Base-by-base conservation (phyloP, 2,113 vertebrate species). In the Nymphicus hollandicus region DNA sequence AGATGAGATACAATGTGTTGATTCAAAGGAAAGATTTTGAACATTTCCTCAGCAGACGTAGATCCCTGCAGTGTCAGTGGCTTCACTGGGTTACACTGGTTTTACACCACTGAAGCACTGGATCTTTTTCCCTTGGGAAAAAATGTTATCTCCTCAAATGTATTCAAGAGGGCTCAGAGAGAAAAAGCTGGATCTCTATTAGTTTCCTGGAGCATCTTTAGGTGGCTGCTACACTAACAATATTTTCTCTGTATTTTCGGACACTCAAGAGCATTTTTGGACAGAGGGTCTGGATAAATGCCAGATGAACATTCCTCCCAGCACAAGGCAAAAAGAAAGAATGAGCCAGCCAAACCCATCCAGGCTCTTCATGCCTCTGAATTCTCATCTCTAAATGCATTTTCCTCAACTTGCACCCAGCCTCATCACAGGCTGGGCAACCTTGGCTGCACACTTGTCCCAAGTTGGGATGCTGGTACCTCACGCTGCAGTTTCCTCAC, bases 401-500 rank as follows among this genome's bases (percentile, higher is more conserved):
- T 70, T 29, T 79, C 47, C 46, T 33, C 8, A 27, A 2, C 35
- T 64, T 58, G 66, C 44, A 55, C 27, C 20, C 64, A 39, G 2
- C 10, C 11, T 71, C 37, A 39, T 14, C 4, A 0, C 31, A 60
- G 64, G 11, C 37, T 41, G 52, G 37, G 35, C 60, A 56, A 6
- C 25, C 19, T n/a, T 39, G 41, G 50, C 20, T 5, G 0, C 19
- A 6, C 37, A 18, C 13, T 31, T 8, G 0, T 37, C 50, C 35
- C 14, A 33, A 7, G 41, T 0, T 43, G 55, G 50, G 69, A 25
- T 35, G 69, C 41, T 78, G 58, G 74, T 27, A 52, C 3, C 37
- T 81, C 65, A 43, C 0, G 0, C 37, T 74, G 60, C 3, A 46
- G 7, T 33, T 50, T 66, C 27, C 19, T 4, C 37, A 35, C 0